Base-by-base conservation (phyloP, 2,888 invertebrate species). In the Minunthozetes semirufus region DNA sequence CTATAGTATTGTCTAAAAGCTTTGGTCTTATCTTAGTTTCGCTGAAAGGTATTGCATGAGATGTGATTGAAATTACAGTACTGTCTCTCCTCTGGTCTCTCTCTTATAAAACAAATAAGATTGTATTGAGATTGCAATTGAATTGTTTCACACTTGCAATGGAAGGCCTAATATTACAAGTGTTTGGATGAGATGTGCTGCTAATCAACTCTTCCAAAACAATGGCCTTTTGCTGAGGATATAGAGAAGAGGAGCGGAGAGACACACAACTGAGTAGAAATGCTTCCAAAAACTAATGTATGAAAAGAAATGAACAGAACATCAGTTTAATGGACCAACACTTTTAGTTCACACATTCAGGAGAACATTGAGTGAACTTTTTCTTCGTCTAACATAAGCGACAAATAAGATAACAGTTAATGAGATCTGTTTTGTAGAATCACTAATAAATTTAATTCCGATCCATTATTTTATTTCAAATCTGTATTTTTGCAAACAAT, bases 321-420 rank as follows among this genome's bases (percentile, higher is more conserved):
- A 42, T 68, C 42, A 68, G 33, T 68, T 68, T 68, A 68, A 68
- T 68, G 68, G 46, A 15, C n/a, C 19, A 38, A 68, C 42, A 68
- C 68, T 68, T 68, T 68, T 68, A 68, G 61, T 56, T 17, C 50
- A 50, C 19, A 19, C 50, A 50, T 50, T 50, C 4, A 50, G 19
- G 17, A 11, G n/a, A 50, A 3, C 50, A 50, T 50, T 50, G 50
- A 50, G 11, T 50, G 19, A 19, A 50, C 50, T 50, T 50, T 50
- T 50, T 50, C 11, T 13, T 42, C 42, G 1, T 13, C 50, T 17
- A 50, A 50, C 50, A 50, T 50, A 50, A 50, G 50, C 50, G 42
- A n/a, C 50, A 50, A 50, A 50, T 50, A 50, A 50, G 42, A 42
- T 42, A 50, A n/a, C n/a, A 50, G n/a, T 50, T 50, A 50, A 50